These are phyloP conservation scores for Ischnus inquisitorius DNA, from an alignment of 2,888 invertebrate genomes.

Conservation along the genomic window DNA sequence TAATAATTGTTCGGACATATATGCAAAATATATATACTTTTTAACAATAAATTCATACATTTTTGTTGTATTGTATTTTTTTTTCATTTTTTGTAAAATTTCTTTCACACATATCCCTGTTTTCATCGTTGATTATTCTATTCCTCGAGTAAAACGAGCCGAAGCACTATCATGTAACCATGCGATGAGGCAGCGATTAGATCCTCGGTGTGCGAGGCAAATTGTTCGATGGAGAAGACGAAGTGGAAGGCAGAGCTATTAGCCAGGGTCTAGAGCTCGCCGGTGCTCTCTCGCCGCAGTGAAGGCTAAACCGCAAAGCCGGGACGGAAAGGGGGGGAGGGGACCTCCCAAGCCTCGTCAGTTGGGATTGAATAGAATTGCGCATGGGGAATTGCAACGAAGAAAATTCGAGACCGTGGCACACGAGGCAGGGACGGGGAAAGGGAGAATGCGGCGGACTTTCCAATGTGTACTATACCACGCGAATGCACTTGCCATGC, in stretches of 20 bases:
- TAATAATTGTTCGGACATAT: too few relatives aligned
- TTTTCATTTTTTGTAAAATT: too few relatives aligned
- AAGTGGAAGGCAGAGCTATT: constrained; percentile 16
- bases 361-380: constrained; percentile 76
- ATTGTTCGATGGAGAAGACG: constrained; percentile 33
- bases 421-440: constrained; percentile 44
- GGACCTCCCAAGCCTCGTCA: constrained; percentile 53
- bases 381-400: constrained; percentile 54
- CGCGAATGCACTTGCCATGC: constrained; percentile 80
- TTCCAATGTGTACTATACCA: constrained; percentile 77
- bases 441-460: constrained; percentile 72
- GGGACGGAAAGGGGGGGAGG: too few relatives aligned
- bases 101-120: constrained; percentile 18
- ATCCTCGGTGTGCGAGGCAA: constrained; percentile 5
- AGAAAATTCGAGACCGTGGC: constrained; percentile 46
- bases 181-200: constrained; percentile 53
- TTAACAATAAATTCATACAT: too few relatives aligned
- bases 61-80: too few relatives aligned
- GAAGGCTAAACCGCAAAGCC: constrained; percentile 58
- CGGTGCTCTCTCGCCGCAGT: constrained; percentile 38
- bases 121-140: constrained; percentile 39
- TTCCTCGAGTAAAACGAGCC: constrained; percentile 44
- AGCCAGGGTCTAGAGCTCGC: constrained; percentile 29
- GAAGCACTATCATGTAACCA: constrained; percentile 52
- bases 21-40: too few relatives aligned